phyloP scores from a whole-genome alignment of 2,888 invertebrate species.

The Xanthorhoe designata region DNA sequence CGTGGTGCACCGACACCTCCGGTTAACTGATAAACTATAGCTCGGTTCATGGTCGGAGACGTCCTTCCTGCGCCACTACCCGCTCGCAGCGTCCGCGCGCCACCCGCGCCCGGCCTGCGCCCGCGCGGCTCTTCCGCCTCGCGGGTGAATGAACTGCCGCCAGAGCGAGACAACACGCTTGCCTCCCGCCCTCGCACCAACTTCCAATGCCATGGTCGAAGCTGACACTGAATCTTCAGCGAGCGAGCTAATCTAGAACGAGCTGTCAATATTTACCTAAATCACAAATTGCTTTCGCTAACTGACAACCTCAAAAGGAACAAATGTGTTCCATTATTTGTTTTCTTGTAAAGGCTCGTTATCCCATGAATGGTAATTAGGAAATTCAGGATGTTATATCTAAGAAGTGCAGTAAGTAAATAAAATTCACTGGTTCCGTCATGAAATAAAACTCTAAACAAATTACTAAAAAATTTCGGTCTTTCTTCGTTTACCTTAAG shows the following conservation, averaged over 20 bases:
- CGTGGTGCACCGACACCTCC: conserved; percentile 77
- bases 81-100: conserved; percentile 66
- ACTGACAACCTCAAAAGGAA: conserved; percentile 36
- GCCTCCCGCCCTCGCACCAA: conserved; percentile 41
- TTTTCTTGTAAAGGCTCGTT: not conserved
- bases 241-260: conserved; percentile 70
- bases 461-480: too few relatives aligned
- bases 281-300: conserved; percentile 51
- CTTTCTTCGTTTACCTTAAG: too few relatives aligned
- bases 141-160: conserved; percentile 82
- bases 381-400: too few relatives aligned
- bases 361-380: too few relatives aligned
- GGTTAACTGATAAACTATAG: conserved; percentile 82
- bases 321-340: conserved; percentile 41
- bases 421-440: too few relatives aligned
- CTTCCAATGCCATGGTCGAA: conserved; percentile 79
- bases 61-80: conserved; percentile 76
- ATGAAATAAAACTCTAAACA: too few relatives aligned
- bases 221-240: conserved; percentile 68
- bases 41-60: conserved; percentile 82
- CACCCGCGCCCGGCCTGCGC: conserved; percentile 70
- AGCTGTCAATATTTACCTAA: conserved; percentile 56
- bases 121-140: conserved; percentile 80
- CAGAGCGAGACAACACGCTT: conserved; percentile 65
- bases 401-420: too few relatives aligned